Conservation (phyloP, 2,888 invertebrate species). For the Conops quadrifasciatus region DNA sequence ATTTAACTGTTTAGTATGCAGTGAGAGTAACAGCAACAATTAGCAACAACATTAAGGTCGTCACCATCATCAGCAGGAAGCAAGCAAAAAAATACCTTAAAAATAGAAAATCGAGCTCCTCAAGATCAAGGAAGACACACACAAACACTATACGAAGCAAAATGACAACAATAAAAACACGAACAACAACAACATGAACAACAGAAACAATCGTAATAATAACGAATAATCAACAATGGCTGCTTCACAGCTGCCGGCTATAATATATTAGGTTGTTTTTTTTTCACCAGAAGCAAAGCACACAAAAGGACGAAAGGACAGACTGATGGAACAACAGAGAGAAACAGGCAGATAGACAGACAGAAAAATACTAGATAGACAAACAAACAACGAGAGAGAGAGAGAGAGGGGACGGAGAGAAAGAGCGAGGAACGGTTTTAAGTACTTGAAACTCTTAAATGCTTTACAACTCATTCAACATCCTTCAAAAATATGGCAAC, state of each 20-base stretch:
- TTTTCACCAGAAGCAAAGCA: not conserved
- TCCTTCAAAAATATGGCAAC: not conserved
- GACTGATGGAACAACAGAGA: not conserved
- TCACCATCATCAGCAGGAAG: not conserved
- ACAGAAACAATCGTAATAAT: not conserved
- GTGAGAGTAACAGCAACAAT: slow-evolving; percentile 5
- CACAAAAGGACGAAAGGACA: not conserved
- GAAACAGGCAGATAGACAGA: not conserved
- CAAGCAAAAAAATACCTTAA: not conserved
- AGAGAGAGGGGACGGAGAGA: too few species aligned
- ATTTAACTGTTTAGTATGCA: slow-evolving; percentile 1
- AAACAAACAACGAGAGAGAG: not conserved
- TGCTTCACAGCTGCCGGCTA: not conserved
- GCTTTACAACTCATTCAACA: not conserved
- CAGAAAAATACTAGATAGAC: not conserved
- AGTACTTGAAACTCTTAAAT: not conserved
- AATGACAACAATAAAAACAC: not conserved
- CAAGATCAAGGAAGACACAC: not conserved
- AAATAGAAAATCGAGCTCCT: not conserved
- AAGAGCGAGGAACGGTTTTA: too few species aligned
- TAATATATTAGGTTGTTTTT: not conserved
- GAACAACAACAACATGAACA: not conserved
- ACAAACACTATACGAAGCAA: not conserved
- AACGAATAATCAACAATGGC: not conserved
- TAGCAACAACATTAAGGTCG: not conserved